Evolutionary conservation across 2,888 invertebrate species (phyloP).

Genomic region (Rhingia campestris): DNA sequence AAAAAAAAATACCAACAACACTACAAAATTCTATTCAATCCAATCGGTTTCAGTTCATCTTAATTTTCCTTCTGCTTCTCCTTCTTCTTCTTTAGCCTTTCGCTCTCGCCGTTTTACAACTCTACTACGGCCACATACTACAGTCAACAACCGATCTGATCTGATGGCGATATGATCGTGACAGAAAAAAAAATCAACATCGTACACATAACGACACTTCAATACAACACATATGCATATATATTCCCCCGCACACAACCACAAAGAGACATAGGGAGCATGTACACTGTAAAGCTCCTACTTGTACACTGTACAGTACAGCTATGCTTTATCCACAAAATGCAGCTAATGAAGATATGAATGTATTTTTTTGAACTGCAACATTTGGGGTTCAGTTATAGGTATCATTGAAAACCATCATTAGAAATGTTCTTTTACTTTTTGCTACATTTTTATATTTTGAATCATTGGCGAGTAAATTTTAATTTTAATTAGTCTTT

Average conservation of each 20-base stretch:
- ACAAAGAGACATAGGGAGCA: slow-evolving; percentile 41
- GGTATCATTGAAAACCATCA: neutral
- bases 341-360: neutral
- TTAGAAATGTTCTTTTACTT: neutral
- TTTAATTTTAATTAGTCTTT: no score
- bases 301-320: slow-evolving; percentile 38
- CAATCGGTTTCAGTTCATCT: slow-evolving; percentile 73
- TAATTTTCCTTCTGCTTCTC: slow-evolving; percentile 50
- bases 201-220: slow-evolving; percentile 69
- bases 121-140: slow-evolving; percentile 73
- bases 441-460: no score
- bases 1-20: slow-evolving; percentile 34
- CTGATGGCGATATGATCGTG: slow-evolving; percentile 74
- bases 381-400: neutral
- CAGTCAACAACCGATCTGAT: slow-evolving; percentile 74
- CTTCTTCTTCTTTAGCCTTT: slow-evolving; percentile 52
- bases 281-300: slow-evolving; percentile 47
- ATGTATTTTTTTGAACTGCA: no score
- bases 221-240: slow-evolving; percentile 56
- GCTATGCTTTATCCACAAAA: slow-evolving; percentile 11
- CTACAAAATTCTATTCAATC: slow-evolving; percentile 63
- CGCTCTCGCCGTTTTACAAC: slow-evolving; percentile 69
- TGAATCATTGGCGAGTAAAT: no score
- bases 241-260: slow-evolving; percentile 17
- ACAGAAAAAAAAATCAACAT: slow-evolving; percentile 65